Evolutionary conservation across 2,797 vertebrate genomes (phyloP), one percentile per base, ranked within the genome.

Genomic region (Echeneis naucrates): DNA sequence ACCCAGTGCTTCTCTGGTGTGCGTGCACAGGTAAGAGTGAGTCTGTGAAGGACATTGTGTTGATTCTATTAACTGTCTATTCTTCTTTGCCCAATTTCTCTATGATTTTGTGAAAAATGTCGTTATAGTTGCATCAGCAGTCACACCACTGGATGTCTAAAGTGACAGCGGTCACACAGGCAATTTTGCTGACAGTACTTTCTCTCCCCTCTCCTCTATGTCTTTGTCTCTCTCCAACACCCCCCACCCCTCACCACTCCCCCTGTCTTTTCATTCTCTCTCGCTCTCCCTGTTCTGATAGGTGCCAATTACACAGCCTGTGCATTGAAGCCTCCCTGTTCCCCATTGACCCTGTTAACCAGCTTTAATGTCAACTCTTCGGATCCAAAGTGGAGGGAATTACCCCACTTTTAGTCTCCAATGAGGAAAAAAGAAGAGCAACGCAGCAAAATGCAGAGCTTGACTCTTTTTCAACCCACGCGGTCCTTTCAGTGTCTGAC

Each of bases 371-470:
- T 91, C 82, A 90, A 90, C 89, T 89, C 89, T 57, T 76, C 47
- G 82, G 84, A 82, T 81, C 80, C 86, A 66, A 81, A 92, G 88
- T 93, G 90, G 71, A 90, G 93, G 95, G 94, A 96, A 94, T 94
- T 94, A 93, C 92, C 85, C 90, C 91, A 1, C 70, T 86, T 80
- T 82, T 80, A 93, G 92, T 88, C 83, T 92, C 87, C 93, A 89
- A 89, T 89, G 81, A 91, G 57, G 88, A 60, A 60, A 74, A 74
- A 74, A 77, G 73, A 83, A 69, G 84, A 88, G 72, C 85, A 64
- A 75, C 70, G 23, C 67, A 54, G 77, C 78, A 71, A 82, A 87
- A 90, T 88, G 83, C 80, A 84, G 89, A 87, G 85, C 85, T 85
- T 82, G 85, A 87, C 78, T 86, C 55, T 62, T 66, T 72, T 66